phyloP scores from a whole-genome alignment of 2,113 vertebrate species.

The Axis porcinus region DNA sequence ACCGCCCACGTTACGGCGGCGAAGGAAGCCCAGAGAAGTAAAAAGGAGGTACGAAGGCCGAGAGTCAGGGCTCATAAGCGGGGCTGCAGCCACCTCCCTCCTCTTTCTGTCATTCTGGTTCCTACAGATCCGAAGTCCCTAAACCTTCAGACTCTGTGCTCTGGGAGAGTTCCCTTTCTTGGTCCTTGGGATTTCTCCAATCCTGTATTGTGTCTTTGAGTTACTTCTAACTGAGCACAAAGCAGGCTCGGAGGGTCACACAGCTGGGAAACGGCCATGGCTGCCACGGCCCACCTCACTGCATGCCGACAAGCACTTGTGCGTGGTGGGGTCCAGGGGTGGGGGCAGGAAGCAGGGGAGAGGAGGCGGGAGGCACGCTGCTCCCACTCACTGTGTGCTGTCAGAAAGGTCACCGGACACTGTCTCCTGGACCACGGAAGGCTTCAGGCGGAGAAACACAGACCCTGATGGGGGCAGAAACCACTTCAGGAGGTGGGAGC shows the following conservation, averaged over 20 bases:
- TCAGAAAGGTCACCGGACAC: not conserved
- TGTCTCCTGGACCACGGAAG: not conserved
- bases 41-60: not conserved
- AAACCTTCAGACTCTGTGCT: not conserved
- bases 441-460: not conserved
- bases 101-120: not conserved
- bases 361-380: not conserved
- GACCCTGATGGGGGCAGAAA: not conserved
- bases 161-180: not conserved
- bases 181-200: not conserved
- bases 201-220: not conserved
- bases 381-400: not conserved
- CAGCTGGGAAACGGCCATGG: not conserved
- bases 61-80: no score
- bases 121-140: not conserved
- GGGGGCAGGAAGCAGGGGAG: not conserved
- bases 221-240: not conserved
- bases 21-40: not conserved
- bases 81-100: not conserved
- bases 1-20: not conserved
- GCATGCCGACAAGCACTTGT: not conserved
- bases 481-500: not conserved
- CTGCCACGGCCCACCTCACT: fast-evolving
- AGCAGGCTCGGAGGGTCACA: not conserved
- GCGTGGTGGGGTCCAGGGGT: no score